These are phyloP conservation scores for Strongylocentrotus purpuratus DNA, from an alignment of 35 echinoderm and acorn worm species.

Conservation along the genomic window DNA sequence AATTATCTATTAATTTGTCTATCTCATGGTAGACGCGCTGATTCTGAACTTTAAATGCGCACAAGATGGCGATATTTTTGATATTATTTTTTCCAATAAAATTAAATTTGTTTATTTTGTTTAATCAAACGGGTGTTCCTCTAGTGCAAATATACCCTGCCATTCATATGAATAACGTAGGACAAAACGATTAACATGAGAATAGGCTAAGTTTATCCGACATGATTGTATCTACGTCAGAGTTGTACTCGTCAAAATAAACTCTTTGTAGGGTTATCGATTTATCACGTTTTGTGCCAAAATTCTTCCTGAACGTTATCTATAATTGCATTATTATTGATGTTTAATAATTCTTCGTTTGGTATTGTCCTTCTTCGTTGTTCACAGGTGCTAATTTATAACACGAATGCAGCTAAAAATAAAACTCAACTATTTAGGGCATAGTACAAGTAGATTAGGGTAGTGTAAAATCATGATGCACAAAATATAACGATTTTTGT, in stretches of 20 bases:
- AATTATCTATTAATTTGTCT: background rate
- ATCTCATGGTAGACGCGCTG: too few species aligned
- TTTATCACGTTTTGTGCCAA: background rate
- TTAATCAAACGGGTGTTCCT: too few species aligned
- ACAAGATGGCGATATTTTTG: too few species aligned
- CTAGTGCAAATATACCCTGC: too few species aligned
- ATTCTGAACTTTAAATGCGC: too few species aligned
- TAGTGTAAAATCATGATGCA: background rate
- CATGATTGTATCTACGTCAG: background rate
- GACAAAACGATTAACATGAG: too few species aligned
- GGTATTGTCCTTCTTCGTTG: background rate
- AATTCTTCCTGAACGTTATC: background rate
- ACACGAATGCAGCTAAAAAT: background rate
- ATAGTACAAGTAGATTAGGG: background rate
- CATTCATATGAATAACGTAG: too few species aligned
- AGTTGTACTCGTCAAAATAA: background rate
- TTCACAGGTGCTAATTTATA: background rate
- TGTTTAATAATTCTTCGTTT: background rate
- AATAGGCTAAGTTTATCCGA: background rate
- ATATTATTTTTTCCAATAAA: too few species aligned
- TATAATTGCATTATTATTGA: background rate
- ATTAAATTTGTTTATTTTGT: too few species aligned
- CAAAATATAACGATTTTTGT: too few species aligned
- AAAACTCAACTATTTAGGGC: background rate
- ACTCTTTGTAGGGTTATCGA: background rate